Evolutionary conservation across 2,888 invertebrate species (phyloP).

Genomic region (Yponomeuta cagnagella): DNA sequence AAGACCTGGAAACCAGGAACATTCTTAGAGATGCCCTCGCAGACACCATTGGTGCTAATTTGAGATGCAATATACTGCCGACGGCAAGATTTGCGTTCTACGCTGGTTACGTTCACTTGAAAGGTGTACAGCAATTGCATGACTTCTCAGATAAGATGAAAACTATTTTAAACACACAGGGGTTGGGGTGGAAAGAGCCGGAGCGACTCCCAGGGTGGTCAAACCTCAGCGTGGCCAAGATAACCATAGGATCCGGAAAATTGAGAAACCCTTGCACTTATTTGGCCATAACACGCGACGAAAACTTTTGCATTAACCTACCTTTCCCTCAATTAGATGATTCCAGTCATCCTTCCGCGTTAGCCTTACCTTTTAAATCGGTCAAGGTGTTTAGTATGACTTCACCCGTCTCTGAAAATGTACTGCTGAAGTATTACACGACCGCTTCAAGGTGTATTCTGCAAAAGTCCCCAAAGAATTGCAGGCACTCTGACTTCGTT

Average conservation of each 20-base stretch:
- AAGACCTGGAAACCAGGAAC: conserved; percentile 29
- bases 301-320: conserved; percentile 53
- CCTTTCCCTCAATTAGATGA: conserved; percentile 55
- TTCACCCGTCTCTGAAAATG: conserved; percentile 47
- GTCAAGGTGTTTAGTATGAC: conserved; percentile 48
- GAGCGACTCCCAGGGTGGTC: conserved; percentile 40
- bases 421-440: conserved; percentile 57
- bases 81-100: conserved; percentile 58
- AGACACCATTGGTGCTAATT: conserved; percentile 58
- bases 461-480: conserved; percentile 45
- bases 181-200: conserved; percentile 54
- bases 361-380: conserved; percentile 53
- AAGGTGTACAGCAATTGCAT: conserved; percentile 43
- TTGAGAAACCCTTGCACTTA: conserved; percentile 46
- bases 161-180: conserved; percentile 50
- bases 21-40: conserved; percentile 49
- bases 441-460: conserved; percentile 57
- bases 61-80: conserved; percentile 54
- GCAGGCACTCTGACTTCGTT: conserved; percentile 57
- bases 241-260: conserved; percentile 43
- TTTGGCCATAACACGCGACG: conserved; percentile 49
- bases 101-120: conserved; percentile 58
- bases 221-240: conserved; percentile 57
- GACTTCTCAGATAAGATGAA: conserved; percentile 48
- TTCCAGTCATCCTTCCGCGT: conserved; percentile 38